Percentiles rank a stretch among this genome's conserved stretches.
Conservation (phyloP, 2,888 invertebrate genomes). For the Lucinisca nassula region DNA sequence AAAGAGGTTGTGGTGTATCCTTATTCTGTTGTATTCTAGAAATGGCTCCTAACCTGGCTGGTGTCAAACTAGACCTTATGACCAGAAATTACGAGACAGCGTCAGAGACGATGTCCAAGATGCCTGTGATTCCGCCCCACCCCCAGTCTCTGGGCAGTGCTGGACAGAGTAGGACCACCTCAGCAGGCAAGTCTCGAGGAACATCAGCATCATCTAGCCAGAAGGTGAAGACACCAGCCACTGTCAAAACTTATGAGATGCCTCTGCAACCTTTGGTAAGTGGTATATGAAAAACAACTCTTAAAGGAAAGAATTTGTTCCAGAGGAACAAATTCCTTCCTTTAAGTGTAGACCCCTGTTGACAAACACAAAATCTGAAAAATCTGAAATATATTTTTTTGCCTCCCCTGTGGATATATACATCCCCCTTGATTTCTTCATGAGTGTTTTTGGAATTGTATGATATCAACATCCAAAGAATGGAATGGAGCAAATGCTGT, state of each 20-base stretch:
- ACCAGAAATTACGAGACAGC: slow-evolving; percentile 66
- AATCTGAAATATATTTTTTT: background rate
- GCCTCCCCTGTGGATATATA: too few species aligned
- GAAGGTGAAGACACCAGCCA: slow-evolving; percentile 80
- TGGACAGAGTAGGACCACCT: slow-evolving; percentile 76
- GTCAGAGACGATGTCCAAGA: slow-evolving; percentile 67
- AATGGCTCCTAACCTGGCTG: slow-evolving; percentile 69
- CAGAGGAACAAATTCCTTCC: too few species aligned
- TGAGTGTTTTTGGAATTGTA: too few species aligned
- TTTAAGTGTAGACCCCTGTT: too few species aligned
- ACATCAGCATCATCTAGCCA: slow-evolving; percentile 73
- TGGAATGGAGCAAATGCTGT: too few species aligned
- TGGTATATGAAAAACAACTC: background rate
- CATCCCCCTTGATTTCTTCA: too few species aligned
- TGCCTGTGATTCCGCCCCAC: slow-evolving; percentile 78
- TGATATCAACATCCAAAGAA: too few species aligned
- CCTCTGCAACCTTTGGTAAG: slow-evolving; percentile 85
- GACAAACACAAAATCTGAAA: background rate
- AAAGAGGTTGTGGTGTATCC: too few species aligned
- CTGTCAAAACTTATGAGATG: slow-evolving; percentile 85
- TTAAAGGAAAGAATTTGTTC: too few species aligned
- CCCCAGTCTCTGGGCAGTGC: slow-evolving; percentile 67
- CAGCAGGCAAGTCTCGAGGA: slow-evolving; percentile 74
- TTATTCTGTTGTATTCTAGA: slow-evolving; percentile 55
- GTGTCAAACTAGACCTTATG: slow-evolving; percentile 78